Conservation (phyloP, 2,113 vertebrate genomes). For the Dromiciops gliroides region DNA sequence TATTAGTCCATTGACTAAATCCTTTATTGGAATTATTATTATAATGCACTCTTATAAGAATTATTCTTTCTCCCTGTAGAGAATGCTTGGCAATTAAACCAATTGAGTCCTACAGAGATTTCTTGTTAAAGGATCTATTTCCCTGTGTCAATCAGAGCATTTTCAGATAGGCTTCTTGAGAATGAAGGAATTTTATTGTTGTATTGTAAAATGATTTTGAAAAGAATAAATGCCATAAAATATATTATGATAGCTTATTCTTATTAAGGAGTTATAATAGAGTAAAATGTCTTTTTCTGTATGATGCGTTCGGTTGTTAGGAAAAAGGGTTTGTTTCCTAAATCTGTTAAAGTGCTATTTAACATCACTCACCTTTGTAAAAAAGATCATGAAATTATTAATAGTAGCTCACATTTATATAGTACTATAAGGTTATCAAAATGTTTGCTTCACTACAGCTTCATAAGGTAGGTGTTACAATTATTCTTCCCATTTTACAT, state of each 20-base stretch:
- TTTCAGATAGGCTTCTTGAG: conserved; percentile 35
- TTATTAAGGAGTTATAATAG: conserved; percentile 27
- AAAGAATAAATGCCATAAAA: background rate
- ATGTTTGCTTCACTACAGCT: background rate
- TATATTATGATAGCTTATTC: conserved; percentile 29
- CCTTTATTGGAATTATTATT: conserved; percentile 58
- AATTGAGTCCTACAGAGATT: conserved; percentile 46
- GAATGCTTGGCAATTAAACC: conserved; percentile 42
- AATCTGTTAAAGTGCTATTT: conserved; percentile 21
- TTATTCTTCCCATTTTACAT: background rate
- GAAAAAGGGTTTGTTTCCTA: conserved; percentile 20
- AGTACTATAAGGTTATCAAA: background rate
- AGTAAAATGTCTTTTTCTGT: conserved; percentile 38
- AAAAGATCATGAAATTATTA: background rate
- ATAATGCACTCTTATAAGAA: conserved; percentile 48
- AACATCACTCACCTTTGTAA: background rate
- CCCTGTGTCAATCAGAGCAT: conserved; percentile 30
- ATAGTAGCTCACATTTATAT: background rate
- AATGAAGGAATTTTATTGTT: conserved; percentile 54
- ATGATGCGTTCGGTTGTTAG: conserved; percentile 17
- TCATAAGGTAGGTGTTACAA: background rate
- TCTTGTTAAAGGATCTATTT: conserved; percentile 43
- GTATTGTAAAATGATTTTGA: conserved; percentile 25
- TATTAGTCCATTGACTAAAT: conserved; percentile 51
- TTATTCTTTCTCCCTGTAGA: conserved; percentile 40